These are phyloP conservation scores for Solenodon paradoxus DNA, from an alignment of 2,113 vertebrate species.

Conservation along the genomic window DNA sequence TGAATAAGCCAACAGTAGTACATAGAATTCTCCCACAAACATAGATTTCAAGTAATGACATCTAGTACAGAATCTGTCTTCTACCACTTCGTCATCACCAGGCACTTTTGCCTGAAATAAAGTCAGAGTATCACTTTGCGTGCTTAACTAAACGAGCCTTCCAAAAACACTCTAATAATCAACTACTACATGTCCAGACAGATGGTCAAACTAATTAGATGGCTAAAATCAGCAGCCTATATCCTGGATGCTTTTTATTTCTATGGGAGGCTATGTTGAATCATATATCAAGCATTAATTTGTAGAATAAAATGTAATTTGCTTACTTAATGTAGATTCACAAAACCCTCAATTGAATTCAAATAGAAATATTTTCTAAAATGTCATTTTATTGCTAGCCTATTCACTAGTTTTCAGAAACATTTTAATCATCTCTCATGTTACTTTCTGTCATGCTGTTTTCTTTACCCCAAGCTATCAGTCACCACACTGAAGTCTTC, in stretches of 20 bases:
- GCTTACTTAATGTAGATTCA: neutral
- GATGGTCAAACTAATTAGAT: neutral
- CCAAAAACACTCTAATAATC: neutral
- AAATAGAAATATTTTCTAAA: neutral
- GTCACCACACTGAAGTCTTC: neutral
- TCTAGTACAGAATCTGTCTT: neutral
- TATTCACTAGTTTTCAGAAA: neutral
- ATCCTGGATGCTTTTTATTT: neutral
- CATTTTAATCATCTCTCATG: neutral
- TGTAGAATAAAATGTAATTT: slow-evolving; percentile 6
- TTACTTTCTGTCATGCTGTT: neutral
- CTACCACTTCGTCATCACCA: neutral
- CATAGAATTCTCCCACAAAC: neutral
- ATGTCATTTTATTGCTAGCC: neutral
- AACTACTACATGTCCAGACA: neutral
- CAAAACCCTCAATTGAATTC: neutral
- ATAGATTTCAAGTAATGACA: neutral
- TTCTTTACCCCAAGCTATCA: neutral
- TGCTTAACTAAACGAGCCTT: neutral
- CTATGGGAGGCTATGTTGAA: neutral
- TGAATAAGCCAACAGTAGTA: neutral
- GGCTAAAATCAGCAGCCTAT: neutral
- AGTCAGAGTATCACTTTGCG: neutral
- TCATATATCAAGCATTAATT: neutral
- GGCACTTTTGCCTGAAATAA: neutral